phyloP scores from a whole-genome alignment of 2,888 invertebrate species.

The Clusia tigrina region DNA sequence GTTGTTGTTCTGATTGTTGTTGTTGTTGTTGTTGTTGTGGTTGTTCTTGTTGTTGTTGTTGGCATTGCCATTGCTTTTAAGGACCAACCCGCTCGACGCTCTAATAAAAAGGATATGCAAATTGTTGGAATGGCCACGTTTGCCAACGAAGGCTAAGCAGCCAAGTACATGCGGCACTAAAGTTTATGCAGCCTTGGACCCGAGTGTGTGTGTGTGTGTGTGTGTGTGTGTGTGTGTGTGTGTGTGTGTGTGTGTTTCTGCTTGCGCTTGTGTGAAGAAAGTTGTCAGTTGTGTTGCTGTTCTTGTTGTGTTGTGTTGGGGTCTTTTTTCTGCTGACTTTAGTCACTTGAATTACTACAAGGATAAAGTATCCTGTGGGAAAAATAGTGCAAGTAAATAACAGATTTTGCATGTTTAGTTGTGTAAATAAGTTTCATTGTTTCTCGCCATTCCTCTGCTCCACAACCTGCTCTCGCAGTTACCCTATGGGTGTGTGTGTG shows the following conservation, averaged over 20 bases:
- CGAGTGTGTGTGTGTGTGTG: too few relatives aligned
- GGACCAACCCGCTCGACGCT: background rate
- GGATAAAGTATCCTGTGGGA: conserved; percentile 24
- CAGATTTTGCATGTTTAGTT: conserved; percentile 28
- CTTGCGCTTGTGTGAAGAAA: too few relatives aligned
- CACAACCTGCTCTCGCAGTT: background rate
- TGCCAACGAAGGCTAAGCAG: conserved; percentile 7
- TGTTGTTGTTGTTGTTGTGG: conserved; percentile 19
- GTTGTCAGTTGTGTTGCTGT: too few relatives aligned
- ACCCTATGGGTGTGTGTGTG: too few relatives aligned
- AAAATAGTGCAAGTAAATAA: conserved; percentile 25
- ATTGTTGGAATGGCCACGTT: conserved; percentile 50
- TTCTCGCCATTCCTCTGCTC: background rate
- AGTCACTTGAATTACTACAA: conserved; percentile 23
- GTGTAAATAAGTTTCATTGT: conserved; percentile 19
- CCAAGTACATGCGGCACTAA: background rate
- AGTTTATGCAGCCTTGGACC: too few relatives aligned
- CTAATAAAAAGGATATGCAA: conserved; percentile 49
- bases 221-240: too few relatives aligned
- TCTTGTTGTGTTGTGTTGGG: too few relatives aligned
- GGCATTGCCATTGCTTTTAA: background rate
- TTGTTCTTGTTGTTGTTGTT: conserved; percentile 20
- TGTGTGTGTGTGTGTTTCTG: background rate
- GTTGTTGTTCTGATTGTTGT: conserved; percentile 22
- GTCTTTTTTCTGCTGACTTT: conserved; percentile 12